Conservation (phyloP, 2,113 vertebrate genomes). For the Oryctolagus cuniculus region mOryCun1.1 NC_091439.1:97563001-97563500, state of each 20-base stretch:
- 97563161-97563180: slow-evolving; percentile 20
- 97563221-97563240: background rate
- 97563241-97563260: background rate
- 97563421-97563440: background rate
- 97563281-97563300: background rate
- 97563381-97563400: background rate
- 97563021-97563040: too few species aligned
- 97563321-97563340: background rate
- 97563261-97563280: background rate
- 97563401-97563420: background rate
- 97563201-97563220: background rate
- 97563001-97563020: background rate
- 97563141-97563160: background rate
- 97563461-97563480: background rate
- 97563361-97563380: background rate
- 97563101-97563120: too few species aligned
- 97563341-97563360: background rate
- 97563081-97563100: too few species aligned
- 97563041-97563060: too few species aligned
- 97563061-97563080: too few species aligned
- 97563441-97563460: background rate
- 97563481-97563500: background rate
- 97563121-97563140: background rate
- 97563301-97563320: background rate
- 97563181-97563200: background rate